Percentiles rank a stretch among this genome's conserved stretches.
Conservation (phyloP, 2,797 vertebrate species). For the Alcedo atthis region DNA sequence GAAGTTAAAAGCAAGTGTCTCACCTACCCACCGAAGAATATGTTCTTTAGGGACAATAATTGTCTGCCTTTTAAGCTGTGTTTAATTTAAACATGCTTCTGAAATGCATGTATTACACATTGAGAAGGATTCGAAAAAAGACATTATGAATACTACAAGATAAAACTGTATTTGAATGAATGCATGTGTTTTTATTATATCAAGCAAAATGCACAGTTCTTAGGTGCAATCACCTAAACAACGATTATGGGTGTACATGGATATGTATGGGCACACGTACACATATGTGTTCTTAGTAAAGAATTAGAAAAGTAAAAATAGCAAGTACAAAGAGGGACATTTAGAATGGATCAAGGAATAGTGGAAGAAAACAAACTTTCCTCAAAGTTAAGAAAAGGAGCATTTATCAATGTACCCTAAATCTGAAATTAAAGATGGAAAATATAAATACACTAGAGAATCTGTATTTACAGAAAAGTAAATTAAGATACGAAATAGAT, state of each 20-base stretch:
- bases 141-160: not conserved
- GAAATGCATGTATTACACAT: not conserved
- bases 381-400: not conserved
- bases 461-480: not conserved
- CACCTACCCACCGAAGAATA: not conserved
- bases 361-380: not conserved
- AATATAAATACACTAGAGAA: not conserved
- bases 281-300: not conserved
- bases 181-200: not conserved
- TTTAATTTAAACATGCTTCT: not conserved
- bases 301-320: not conserved
- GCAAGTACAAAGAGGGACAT: not conserved
- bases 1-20: constrained; percentile 12
- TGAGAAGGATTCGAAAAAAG: not conserved
- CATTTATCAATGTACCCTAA: not conserved
- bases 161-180: not conserved
- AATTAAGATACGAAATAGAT: not conserved
- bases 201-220: not conserved
- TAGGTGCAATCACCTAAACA: not conserved
- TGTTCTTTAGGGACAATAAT: not conserved
- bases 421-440: not conserved
- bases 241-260: not conserved
- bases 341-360: not conserved
- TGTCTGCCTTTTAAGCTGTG: not conserved
- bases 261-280: not conserved